These are phyloP conservation scores for Phainopepla nitens DNA, from an alignment of 2,113 vertebrate genomes.

Conservation along the genomic window DNA sequence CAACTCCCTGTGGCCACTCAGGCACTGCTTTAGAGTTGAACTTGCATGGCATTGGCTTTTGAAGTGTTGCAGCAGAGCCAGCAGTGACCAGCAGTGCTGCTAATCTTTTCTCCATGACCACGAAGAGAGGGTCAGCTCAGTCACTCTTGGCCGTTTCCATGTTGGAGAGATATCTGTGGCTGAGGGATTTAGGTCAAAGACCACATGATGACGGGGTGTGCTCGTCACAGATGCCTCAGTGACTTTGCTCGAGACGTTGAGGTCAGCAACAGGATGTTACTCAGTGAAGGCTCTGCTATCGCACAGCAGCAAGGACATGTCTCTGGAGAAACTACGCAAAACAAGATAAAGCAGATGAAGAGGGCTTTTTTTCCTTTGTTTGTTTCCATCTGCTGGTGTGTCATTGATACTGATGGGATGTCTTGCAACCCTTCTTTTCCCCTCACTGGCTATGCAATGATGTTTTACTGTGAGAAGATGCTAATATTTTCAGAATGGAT, in stretches of 20 bases:
- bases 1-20: accelerated
- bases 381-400: neutral
- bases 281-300: slow-evolving; percentile 3
- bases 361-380: neutral
- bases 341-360: neutral
- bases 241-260: slow-evolving; percentile 13
- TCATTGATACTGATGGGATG: neutral
- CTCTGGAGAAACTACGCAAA: neutral
- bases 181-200: slow-evolving; percentile 3
- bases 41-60: neutral
- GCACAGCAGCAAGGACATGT: neutral
- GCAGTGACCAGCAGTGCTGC: neutral
- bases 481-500: neutral
- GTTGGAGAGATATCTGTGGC: neutral
- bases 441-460: neutral
- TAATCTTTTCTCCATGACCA: neutral
- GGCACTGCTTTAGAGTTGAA: neutral
- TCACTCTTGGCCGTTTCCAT: neutral
- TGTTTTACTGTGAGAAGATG: neutral
- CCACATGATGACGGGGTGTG: slow-evolving; percentile 29
- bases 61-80: neutral
- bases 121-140: neutral
- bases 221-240: slow-evolving; percentile 30
- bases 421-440: neutral
- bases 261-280: slow-evolving; percentile 50